Percentiles rank a stretch among this genome's conserved stretches.
Evolutionary conservation across 2,113 vertebrate genomes (phyloP).

Genomic region (Scopus umbretta): DNA sequence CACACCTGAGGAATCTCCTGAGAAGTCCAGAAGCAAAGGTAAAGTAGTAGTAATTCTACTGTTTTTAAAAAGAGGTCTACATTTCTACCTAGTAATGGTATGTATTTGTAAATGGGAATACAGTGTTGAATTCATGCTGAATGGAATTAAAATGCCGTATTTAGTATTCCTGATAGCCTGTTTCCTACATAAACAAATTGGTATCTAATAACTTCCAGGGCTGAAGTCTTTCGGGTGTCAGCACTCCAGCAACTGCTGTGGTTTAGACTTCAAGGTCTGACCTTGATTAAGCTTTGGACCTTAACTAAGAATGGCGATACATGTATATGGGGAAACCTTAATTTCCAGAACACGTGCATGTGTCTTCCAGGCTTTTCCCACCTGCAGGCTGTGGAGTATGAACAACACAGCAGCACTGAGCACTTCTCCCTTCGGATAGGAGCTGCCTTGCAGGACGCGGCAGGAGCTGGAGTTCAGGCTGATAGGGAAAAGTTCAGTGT

Average conservation of each 20-base stretch:
- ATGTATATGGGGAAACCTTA: not conserved
- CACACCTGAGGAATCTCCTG: not conserved
- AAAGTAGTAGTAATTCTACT: not conserved
- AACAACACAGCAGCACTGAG: fast-evolving
- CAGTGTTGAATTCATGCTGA: not conserved
- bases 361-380: not conserved
- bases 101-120: not conserved
- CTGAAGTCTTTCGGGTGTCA: not conserved
- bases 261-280: not conserved
- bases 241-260: not conserved
- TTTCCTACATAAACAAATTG: not conserved
- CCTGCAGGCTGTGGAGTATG: not conserved
- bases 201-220: not conserved
- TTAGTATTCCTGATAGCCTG: not conserved
- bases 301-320: not conserved
- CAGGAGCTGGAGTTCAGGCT: not conserved
- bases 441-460: not conserved
- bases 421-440: not conserved
- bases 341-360: not conserved
- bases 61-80: not conserved
- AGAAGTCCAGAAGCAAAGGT: not conserved
- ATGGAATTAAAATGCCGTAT: not conserved
- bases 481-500: not conserved
- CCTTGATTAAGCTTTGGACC: not conserved
- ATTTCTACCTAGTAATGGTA: not conserved